Base-by-base conservation (phyloP, 1,140 invertebrate species). In the Episyrphus balteatus region DNA sequence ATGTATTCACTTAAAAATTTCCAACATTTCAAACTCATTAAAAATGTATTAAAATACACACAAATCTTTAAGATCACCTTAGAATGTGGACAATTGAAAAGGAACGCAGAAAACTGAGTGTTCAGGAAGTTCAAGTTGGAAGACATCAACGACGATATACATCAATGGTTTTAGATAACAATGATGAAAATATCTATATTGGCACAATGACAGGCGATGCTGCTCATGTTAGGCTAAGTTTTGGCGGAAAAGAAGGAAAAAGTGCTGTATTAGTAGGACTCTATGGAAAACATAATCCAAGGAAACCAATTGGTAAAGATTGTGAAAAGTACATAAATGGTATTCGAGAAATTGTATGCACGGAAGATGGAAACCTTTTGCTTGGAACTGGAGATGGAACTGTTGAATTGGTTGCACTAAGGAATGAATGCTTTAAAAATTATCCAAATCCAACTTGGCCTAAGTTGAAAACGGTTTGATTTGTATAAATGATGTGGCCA, bases 301-400 rank as follows among this genome's bases (percentile, higher is more conserved):
- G 63, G 1, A 65, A 69, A 48, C 62, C 64, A 3, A 30, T 46
- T 8, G 66, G 66, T 1, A 54, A 61, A 9, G 66, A 69, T 13
- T 69, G 66, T 44, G 55, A 66, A 52, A 59, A 62, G n/a, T 69
- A 57, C 52, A 53, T 66, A 8, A 66, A 66, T 32, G 86, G 86
- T 8, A 78, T 90, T 0, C 78, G 77, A 18, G 76, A 78, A 12
- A 55, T 92, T 17, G 59, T 76, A 14, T 57, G 89, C 31, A 61
- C 89, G 33, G 66, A 74, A 5, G 70, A 75, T 12, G 76, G 75
- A 0, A 73, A 74, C 49, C 53, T 93, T 11, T 67, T 93, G 1
- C 77, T 91, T 39, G 92, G 90, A 1, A 78, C 83, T 19, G 91
- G 91, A 0, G 82, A 90, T 69, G 90, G 91, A 7, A 81, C 78